These are phyloP conservation scores for Tuberolachnus salignus DNA, from an alignment of 2,888 invertebrate species.

Conservation along the genomic window DNA sequence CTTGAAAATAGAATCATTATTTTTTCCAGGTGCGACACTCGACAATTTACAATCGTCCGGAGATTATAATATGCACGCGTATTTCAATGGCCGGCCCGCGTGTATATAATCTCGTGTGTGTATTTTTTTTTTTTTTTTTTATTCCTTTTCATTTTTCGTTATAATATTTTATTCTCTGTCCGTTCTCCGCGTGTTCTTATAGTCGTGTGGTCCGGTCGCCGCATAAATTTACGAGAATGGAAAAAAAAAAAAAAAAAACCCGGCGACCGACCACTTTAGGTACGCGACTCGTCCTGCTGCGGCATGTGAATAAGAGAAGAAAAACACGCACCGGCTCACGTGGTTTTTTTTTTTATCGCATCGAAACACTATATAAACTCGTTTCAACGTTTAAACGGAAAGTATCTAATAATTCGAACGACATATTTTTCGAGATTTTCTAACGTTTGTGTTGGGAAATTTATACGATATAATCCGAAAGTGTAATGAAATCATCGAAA, in stretches of 20 bases:
- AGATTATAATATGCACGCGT: background rate
- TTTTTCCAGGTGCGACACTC: background rate
- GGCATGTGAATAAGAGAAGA: no score
- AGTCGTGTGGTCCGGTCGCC: no score
- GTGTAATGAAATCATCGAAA: no score
- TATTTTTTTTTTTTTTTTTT: background rate
- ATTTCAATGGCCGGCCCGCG: slow-evolving; percentile 10
- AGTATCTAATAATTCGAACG: no score
- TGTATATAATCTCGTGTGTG: background rate
- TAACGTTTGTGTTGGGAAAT: no score
- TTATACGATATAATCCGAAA: no score
- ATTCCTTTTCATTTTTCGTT: background rate
- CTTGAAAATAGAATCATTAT: slow-evolving; percentile 12
- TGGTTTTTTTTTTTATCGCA: no score
- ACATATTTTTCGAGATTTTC: no score
- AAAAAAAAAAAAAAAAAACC: background rate
- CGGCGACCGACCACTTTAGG: no score
- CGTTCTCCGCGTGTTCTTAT: background rate
- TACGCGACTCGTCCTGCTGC: no score
- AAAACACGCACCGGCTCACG: no score
- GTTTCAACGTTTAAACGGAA: no score
- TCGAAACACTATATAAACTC: background rate
- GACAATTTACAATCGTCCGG: background rate
- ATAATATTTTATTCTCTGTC: background rate
- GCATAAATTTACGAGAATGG: background rate